Evolutionary conservation across 2,797 vertebrate genomes (phyloP).

Genomic region (Melanotaenia nigrans): DNA sequence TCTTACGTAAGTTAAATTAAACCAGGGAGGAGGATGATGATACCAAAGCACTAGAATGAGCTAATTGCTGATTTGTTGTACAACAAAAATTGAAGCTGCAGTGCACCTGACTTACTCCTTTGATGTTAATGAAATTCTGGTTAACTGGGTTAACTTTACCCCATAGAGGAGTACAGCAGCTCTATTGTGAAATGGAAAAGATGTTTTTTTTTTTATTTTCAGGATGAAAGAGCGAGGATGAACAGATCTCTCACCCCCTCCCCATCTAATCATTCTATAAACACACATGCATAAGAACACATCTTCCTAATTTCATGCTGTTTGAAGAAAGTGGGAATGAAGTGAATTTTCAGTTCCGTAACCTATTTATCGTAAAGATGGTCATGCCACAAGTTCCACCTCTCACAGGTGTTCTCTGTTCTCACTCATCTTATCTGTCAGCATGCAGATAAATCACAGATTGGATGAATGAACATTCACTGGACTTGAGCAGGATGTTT

Average conservation of each 20-base stretch:
- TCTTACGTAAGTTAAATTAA: conserved; percentile 64
- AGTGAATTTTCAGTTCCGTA: conserved; percentile 10
- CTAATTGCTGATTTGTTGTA: conserved; percentile 64
- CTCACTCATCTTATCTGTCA: conserved; percentile 59
- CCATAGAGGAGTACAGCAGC: conserved; percentile 19
- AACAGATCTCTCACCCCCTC: conserved; percentile 3
- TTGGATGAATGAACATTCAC: conserved; percentile 38
- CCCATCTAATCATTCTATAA: conserved; percentile 3
- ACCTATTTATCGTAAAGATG: conserved; percentile 35
- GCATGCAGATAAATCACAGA: conserved; percentile 55
- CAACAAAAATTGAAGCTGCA: conserved; percentile 48
- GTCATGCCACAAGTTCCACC: conserved; percentile 53
- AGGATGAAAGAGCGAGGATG: conserved; percentile 42
- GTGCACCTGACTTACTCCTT: conserved; percentile 61
- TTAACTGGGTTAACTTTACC: conserved; percentile 16
- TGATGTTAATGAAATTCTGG: conserved; percentile 71
- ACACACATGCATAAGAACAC: not conserved
- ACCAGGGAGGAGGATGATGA: conserved; percentile 53
- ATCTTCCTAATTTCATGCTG: conserved; percentile 9
- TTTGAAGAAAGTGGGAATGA: conserved; percentile 32
- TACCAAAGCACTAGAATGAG: conserved; percentile 68
- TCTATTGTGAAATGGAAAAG: conserved; percentile 36
- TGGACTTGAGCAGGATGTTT: conserved; percentile 63
- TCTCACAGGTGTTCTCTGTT: conserved; percentile 65
- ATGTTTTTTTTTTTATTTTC: not conserved